Evolutionary conservation across 1,140 invertebrate species (phyloP).

Genomic region (Procambarus clarkii): DNA sequence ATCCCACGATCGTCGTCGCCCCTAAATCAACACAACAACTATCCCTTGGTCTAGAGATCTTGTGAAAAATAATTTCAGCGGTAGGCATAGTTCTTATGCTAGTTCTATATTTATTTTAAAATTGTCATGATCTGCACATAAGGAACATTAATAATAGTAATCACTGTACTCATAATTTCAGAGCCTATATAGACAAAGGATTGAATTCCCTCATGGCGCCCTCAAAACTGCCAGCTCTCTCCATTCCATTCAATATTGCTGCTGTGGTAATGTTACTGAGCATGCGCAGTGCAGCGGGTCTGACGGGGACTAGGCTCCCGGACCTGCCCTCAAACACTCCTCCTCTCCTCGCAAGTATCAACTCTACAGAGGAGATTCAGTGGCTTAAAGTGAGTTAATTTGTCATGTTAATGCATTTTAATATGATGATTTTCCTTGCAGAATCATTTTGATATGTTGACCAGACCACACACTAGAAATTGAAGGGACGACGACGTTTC

Average conservation of each 20-base stretch:
- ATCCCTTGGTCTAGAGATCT: no score
- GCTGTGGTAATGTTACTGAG: conserved; percentile 19
- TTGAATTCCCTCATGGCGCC: conserved; percentile 66
- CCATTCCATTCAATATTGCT: conserved; percentile 44
- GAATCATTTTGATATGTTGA: no score
- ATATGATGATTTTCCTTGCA: no score
- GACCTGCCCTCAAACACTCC: neutral
- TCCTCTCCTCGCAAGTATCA: neutral
- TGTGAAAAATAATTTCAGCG: no score
- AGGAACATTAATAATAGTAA: neutral
- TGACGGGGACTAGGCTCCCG: conserved; percentile 1
- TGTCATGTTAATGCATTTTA: no score
- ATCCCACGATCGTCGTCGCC: no score
- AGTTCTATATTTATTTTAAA: no score
- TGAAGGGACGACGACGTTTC: no score
- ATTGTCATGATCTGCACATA: neutral
- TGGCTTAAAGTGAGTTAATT: conserved; percentile 55
- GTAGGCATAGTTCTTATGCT: no score
- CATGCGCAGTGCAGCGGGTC: neutral
- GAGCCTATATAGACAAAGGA: conserved; percentile 62
- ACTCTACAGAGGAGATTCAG: neutral
- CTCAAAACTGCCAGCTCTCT: conserved; percentile 49
- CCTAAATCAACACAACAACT: no score
- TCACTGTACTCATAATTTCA: conserved; percentile 9
- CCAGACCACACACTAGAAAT: no score